Percentiles rank a stretch among this genome's conserved stretches.
Conservation (phyloP, 2,113 vertebrate genomes). For the Poicephalus meyeri region DNA sequence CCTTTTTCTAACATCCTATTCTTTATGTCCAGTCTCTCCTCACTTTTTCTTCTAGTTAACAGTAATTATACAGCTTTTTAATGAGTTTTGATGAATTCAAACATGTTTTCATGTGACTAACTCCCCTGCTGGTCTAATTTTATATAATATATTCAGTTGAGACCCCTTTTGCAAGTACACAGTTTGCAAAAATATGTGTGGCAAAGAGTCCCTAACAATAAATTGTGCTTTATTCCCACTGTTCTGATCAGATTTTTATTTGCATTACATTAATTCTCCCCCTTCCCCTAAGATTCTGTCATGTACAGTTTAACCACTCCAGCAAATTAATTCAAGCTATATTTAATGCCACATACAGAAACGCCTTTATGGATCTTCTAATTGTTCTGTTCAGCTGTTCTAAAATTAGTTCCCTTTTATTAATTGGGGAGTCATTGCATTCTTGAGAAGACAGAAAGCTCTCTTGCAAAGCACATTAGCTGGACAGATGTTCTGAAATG, state of each 20-base stretch:
- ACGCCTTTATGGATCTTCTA: background rate
- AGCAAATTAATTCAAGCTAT: slow-evolving; percentile 24
- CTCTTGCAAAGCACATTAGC: background rate
- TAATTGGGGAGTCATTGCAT: slow-evolving; percentile 11
- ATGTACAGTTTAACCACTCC: slow-evolving; percentile 1
- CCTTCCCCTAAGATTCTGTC: slow-evolving; percentile 1
- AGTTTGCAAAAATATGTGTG: background rate
- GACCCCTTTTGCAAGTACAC: background rate
- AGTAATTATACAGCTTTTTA: slow-evolving; percentile 9
- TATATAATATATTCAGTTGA: slow-evolving; percentile 15
- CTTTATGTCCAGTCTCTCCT: background rate
- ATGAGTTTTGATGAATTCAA: slow-evolving; percentile 7
- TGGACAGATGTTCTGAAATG: slow-evolving; percentile 44
- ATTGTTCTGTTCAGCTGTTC: slow-evolving; percentile 16
- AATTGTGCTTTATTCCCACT: background rate
- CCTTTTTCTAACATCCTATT: background rate
- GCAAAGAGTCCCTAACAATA: background rate
- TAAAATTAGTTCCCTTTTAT: slow-evolving; percentile 41
- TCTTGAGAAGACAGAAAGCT: slow-evolving; percentile 2
- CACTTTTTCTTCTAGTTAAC: background rate
- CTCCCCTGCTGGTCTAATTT: background rate
- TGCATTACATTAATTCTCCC: background rate
- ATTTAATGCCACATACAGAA: slow-evolving; percentile 2
- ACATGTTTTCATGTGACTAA: background rate
- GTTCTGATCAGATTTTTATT: slow-evolving; percentile 16